Percentiles rank a stretch among this genome's conserved stretches.
These are phyloP conservation scores for Drosophila aldrichi DNA, from an alignment of 2,888 invertebrate genomes.

Conservation along the genomic window DNA sequence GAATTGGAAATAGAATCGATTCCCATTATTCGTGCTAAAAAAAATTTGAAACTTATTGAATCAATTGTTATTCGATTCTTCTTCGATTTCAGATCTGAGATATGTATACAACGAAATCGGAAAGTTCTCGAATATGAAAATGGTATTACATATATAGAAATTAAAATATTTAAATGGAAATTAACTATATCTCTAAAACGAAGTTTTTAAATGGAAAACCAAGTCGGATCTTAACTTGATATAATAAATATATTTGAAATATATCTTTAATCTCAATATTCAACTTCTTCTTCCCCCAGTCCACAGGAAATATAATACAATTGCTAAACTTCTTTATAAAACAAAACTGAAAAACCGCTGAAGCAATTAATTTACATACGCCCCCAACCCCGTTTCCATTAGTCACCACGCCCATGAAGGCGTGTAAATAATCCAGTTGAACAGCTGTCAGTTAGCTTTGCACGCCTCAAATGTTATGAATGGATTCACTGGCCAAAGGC, in stretches of 20 bases:
- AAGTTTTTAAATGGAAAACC: too few species aligned
- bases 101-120: neutral
- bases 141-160: neutral
- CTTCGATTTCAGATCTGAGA: constrained; percentile 1
- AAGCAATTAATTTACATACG: constrained; percentile 8
- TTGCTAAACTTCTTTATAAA: neutral
- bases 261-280: neutral
- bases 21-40: constrained; percentile 12
- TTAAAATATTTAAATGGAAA: neutral
- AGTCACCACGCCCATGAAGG: neutral
- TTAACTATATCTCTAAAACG: neutral
- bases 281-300: neutral
- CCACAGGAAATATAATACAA: neutral
- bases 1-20: constrained; percentile 4
- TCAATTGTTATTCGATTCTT: constrained; percentile 32
- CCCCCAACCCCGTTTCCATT: neutral
- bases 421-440: constrained; percentile 19
- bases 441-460: constrained; percentile 14
- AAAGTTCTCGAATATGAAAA: neutral
- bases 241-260: too few species aligned
- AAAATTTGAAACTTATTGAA: constrained; percentile 27
- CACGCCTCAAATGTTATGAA: constrained; percentile 29
- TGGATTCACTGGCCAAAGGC: constrained; percentile 20
- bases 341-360: neutral
- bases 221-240: neutral